Conservation (phyloP, 2,888 invertebrate species). For the Parapristionchus giblindavisi region DNA sequence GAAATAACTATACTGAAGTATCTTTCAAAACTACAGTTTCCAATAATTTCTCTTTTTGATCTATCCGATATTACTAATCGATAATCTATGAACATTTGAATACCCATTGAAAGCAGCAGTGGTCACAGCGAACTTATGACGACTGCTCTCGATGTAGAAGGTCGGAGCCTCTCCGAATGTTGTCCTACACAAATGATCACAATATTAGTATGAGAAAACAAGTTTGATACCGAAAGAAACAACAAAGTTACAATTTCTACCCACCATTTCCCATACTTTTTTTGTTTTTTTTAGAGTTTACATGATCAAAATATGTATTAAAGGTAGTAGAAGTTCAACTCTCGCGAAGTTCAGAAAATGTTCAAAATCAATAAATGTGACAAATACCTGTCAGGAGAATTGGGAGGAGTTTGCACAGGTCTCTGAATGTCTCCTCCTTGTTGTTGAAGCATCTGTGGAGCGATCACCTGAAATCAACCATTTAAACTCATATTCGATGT, state of each 20-base stretch:
- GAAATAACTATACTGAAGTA: too few relatives aligned
- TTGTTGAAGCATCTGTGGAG: slow-evolving; percentile 9
- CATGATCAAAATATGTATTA: too few relatives aligned
- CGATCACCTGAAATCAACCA: slow-evolving; percentile 16
- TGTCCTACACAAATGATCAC: slow-evolving; percentile 7
- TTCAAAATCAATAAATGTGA: too few relatives aligned
- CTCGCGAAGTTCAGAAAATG: too few relatives aligned
- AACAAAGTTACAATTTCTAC: too few relatives aligned
- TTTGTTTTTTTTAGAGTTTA: too few relatives aligned
- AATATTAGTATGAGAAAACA: neutral
- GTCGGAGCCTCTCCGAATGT: slow-evolving; percentile 46
- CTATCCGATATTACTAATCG: too few relatives aligned
- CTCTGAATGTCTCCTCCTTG: slow-evolving; percentile 13
- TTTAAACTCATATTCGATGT: neutral
- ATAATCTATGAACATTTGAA: too few relatives aligned
- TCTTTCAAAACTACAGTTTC: too few relatives aligned
- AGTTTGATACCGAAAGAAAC: neutral
- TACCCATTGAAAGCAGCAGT: slow-evolving; percentile 48
- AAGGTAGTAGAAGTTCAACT: too few relatives aligned
- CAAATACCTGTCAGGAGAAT: slow-evolving; percentile 26
- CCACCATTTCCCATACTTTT: too few relatives aligned
- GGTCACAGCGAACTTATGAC: slow-evolving; percentile 62
- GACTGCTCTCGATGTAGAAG: slow-evolving; percentile 58
- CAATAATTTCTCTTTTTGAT: too few relatives aligned
- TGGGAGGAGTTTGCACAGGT: slow-evolving; percentile 34